These are phyloP conservation scores for Fukomys damarensis DNA, from an alignment of 2,113 vertebrate genomes.

Conservation along the genomic window DNA sequence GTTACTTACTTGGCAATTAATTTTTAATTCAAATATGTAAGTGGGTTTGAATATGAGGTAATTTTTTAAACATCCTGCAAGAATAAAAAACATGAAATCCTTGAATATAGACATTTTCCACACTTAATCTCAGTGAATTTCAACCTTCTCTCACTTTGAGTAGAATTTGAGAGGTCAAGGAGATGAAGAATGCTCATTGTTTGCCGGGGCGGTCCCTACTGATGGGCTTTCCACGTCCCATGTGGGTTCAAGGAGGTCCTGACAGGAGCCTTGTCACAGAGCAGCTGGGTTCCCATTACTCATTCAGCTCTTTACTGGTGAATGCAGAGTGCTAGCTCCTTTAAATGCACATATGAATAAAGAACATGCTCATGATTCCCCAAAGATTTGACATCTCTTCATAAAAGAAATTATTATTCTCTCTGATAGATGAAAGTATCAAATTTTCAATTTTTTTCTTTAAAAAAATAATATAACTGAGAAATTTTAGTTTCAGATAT, in stretches of 20 bases:
- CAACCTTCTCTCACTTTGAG: background rate
- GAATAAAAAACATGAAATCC: conserved; percentile 20
- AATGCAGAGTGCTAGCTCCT: background rate
- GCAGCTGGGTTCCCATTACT: background rate
- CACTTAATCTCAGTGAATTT: background rate
- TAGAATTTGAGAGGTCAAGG: background rate
- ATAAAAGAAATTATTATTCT: background rate
- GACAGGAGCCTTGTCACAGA: background rate
- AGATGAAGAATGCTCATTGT: background rate
- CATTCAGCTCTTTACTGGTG: background rate
- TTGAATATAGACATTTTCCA: background rate
- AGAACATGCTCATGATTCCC: background rate
- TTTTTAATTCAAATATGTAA: conserved; percentile 70
- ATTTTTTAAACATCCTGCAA: conserved; percentile 30
- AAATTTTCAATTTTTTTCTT: background rate
- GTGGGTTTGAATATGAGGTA: conserved; percentile 55
- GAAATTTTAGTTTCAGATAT: background rate
- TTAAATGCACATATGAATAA: background rate
- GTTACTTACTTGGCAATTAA: conserved; percentile 79
- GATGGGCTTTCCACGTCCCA: background rate
- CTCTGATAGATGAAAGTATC: background rate
- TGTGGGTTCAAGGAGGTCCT: background rate
- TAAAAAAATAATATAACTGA: background rate
- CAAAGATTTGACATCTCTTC: background rate
- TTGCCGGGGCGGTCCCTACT: background rate